Evolutionary conservation across 2,888 invertebrate genomes (phyloP), one percentile per base, ranked within the genome.

Genomic region (Netelia virgata): DNA sequence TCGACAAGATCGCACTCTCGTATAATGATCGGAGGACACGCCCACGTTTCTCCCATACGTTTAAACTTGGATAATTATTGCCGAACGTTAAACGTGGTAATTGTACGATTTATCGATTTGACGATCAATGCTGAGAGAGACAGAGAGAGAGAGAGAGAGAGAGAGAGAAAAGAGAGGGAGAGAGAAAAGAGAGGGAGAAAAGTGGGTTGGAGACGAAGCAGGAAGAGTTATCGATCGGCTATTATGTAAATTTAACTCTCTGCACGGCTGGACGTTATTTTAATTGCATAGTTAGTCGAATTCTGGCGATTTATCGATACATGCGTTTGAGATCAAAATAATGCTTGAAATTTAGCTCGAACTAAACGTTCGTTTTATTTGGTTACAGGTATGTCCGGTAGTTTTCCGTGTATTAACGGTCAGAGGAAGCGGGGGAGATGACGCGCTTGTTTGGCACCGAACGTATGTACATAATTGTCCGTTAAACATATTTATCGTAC

Each of bases 91-190:
- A 66, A 64, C 36, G 36, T 66, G 55, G 41, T 76, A 80, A 83
- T 83, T 80, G 64, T 68, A 73, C 72, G 72, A 83, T 83, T 83
- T 83, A 83, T 83, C 72, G 79, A n/a, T 66, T 23, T 9, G 20
- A 16, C 64, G 66, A 64, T 70, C 36, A 14, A 55, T 80, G 28
- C 28, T 28, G 28, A 28, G 28, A 3, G 28, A 16, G 36, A 47
- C 16, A 55, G 66, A 64, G 55, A 9, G 6, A 57, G 57, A n/a
- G 16, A 55, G 43, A 43, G 43, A 43, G 43, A 10, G 43, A 11
- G 23, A 8, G 16, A 55, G 55, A 55, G 55, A 2, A 55, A 75
- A 41, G 3, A n/a, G n/a, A n/a, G n/a, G n/a, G n/a, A n/a, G n/a
- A n/a, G n/a, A n/a, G n/a, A n/a, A n/a, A n/a, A n/a, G 57, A n/a